Conservation (phyloP, 2,113 vertebrate species). For the Cephalopholis sonnerati region DNA sequence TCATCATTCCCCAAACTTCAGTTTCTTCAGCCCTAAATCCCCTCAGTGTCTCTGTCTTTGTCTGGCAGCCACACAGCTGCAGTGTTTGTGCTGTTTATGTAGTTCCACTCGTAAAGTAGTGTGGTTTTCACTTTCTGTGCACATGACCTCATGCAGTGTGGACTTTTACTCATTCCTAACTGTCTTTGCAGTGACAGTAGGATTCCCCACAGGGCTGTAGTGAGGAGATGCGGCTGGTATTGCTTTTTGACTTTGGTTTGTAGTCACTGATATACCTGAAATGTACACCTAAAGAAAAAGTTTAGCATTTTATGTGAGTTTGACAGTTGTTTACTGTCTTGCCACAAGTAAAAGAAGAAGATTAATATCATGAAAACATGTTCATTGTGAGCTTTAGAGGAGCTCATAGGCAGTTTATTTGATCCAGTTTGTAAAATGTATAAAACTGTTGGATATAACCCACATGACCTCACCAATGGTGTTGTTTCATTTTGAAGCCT, state of each 20-base stretch:
- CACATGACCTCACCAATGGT: too few relatives aligned
- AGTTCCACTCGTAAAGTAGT: constrained; percentile 20
- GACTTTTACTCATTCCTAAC: background rate
- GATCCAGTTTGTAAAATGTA: too few relatives aligned
- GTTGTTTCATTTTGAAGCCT: too few relatives aligned
- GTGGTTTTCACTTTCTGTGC: background rate
- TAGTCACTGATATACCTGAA: background rate
- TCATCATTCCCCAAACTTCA: constrained; percentile 38
- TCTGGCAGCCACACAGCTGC: constrained; percentile 5
- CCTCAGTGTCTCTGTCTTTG: constrained; percentile 4
- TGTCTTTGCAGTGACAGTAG: background rate
- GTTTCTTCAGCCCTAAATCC: constrained; percentile 33
- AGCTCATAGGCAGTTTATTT: too few relatives aligned
- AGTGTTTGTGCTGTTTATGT: constrained; percentile 2
- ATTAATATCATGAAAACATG: too few relatives aligned
- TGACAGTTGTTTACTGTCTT: too few relatives aligned
- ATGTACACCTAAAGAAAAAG: background rate
- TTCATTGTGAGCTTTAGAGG: too few relatives aligned
- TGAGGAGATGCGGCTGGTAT: background rate
- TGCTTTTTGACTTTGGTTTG: background rate
- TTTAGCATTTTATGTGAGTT: too few relatives aligned
- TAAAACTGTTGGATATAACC: too few relatives aligned
- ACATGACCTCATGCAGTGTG: background rate
- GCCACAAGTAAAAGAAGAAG: too few relatives aligned
- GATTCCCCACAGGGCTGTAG: background rate